Base-by-base conservation (phyloP, 2,113 vertebrate genomes). In the Ursus arctos region DNA sequence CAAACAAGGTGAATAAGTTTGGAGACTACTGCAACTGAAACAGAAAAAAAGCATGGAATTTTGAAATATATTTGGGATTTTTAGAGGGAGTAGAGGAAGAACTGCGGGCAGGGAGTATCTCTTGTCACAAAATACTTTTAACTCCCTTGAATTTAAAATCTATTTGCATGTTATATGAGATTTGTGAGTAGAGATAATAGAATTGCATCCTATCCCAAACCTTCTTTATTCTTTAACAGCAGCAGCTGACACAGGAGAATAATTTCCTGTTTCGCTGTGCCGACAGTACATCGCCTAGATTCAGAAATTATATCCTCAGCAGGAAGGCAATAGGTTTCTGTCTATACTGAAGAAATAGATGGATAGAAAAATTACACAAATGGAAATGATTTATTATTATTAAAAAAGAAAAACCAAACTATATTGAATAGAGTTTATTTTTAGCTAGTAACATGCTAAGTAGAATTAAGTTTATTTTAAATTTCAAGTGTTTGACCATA, bases 231-330 rank as follows among this genome's bases (percentile, higher is more conserved):
- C 86, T 89, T 87, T 92, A 97, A 74, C 40, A 92, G 33, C 55
- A 97, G 85, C 67, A 87, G 82, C 93, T 93, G 96, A 96, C 83
- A 97, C 67, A 88, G 72, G 72, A 95, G 92, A 96, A 63, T 85
- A 97, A 97, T 96, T 97, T 97, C 95, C 83, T 98, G 97, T 82
- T 92, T 95, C 92, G 84, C 95, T 96, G 94, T 96, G 93, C 97
- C 96, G 79, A 97, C 43, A 93, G 61, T 74, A 86, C 55, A 94
- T 79, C 12, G 10, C 87, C 86, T 91, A 96, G 88, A 95, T 93
- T 97, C 95, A 96, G 91, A 97, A 97, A 97, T 96, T 74, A 97
- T 81, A 86, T 63, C 81, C 94, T 89, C 95, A 97, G 93, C 82
- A 97, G 96, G 77, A 95, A 96, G 49, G 65, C 82, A 97, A 71